These are phyloP conservation scores for Paramuricea clavata DNA, from an alignment of 92 coral and sea anemone genomes.

Conservation along the genomic window DNA sequence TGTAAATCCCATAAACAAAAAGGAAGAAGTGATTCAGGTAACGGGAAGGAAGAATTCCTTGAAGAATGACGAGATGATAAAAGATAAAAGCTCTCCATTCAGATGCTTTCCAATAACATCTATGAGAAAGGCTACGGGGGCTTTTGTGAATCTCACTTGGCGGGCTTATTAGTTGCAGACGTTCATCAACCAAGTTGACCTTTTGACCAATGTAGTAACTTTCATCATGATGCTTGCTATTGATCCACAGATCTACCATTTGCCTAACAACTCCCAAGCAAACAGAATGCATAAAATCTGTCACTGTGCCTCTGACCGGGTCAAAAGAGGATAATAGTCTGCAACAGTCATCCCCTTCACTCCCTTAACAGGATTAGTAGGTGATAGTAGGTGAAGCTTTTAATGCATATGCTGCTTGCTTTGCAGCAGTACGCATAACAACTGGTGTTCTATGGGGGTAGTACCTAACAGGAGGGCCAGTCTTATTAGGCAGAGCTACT, in stretches of 20 bases:
- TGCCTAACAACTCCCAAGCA: conserved; percentile 24
- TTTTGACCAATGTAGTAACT: conserved; percentile 21
- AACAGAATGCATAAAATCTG: conserved; percentile 37
- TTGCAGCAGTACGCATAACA: conserved; percentile 18
- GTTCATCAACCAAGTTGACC: conserved; percentile 5
- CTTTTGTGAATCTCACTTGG: conserved; percentile 27
- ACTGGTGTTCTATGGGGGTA: conserved; percentile 41
- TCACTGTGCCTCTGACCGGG: conserved; percentile 3
- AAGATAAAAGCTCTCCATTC: too few species aligned
- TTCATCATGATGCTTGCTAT: conserved; percentile 12
- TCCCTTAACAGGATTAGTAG: conserved; percentile 6
- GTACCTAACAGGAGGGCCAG: conserved; percentile 26
- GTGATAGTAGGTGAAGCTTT: not conserved
- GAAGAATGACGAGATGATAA: too few species aligned
- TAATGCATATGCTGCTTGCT: conserved; percentile 23
- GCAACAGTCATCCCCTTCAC: conserved; percentile 26
- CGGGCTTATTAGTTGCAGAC: not conserved
- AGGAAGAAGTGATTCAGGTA: too few species aligned
- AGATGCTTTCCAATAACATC: too few species aligned
- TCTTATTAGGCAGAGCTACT: conserved; percentile 10
- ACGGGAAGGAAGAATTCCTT: too few species aligned
- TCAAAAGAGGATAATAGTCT: conserved; percentile 19
- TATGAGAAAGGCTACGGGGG: too few species aligned
- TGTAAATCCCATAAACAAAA: too few species aligned
- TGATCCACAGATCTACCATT: conserved; percentile 20